A percentile compares a stretch with the other conserved stretches of the same genome.
These are phyloP conservation scores for Sphenodon punctatus DNA, from an alignment of 2,797 vertebrate genomes.

Conservation along the genomic window DNA sequence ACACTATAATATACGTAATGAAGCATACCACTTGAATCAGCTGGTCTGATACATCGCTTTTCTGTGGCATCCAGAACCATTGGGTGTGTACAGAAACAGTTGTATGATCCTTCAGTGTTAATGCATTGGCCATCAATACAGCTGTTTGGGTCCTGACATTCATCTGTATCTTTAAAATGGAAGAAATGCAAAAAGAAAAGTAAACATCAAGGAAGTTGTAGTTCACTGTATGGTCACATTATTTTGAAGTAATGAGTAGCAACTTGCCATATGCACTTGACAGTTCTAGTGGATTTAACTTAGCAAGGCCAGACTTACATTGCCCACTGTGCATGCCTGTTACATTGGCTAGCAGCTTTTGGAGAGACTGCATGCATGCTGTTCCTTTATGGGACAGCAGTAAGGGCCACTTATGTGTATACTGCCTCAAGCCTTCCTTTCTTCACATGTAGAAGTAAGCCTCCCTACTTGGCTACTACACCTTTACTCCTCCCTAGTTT, in stretches of 20 bases:
- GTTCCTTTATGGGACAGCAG: neutral
- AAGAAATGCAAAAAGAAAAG: slow-evolving; percentile 63
- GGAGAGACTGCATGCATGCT: neutral
- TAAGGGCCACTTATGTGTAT: neutral
- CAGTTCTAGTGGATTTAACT: neutral
- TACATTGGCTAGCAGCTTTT: neutral
- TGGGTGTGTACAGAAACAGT: slow-evolving; percentile 91
- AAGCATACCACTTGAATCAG: slow-evolving; percentile 81
- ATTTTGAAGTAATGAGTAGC: neutral
- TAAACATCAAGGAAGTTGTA: slow-evolving; percentile 38
- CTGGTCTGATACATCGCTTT: slow-evolving; percentile 80
- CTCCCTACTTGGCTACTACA: neutral
- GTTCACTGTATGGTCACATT: too few species aligned
- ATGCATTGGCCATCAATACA: slow-evolving; percentile 89
- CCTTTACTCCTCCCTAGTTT: slow-evolving; percentile 21
- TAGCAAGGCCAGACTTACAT: neutral
- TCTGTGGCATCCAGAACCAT: slow-evolving; percentile 82
- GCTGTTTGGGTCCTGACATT: slow-evolving; percentile 89
- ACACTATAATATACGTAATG: neutral
- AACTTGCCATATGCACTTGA: neutral
- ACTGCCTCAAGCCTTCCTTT: neutral
- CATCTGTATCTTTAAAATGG: slow-evolving; percentile 86
- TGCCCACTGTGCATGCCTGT: neutral
- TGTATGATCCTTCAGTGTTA: slow-evolving; percentile 92
- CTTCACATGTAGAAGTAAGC: slow-evolving; percentile 1